phyloP scores from a whole-genome alignment of 2,113 vertebrate genomes.

The Mesoclemmys tuberculata region DNA sequence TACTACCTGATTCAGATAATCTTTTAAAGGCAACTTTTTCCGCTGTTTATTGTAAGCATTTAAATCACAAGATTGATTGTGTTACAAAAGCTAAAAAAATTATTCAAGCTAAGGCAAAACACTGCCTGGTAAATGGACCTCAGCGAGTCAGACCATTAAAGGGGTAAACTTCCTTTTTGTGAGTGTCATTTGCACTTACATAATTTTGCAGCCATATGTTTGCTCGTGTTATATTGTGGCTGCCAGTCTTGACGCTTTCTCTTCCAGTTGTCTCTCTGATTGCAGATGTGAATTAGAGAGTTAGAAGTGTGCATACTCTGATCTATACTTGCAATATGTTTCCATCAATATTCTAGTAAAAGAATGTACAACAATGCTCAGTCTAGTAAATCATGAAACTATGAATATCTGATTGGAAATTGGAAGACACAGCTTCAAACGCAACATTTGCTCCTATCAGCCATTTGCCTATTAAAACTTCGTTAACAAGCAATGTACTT shows the following conservation, averaged over 20 bases:
- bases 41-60: neutral
- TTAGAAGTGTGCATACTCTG: neutral
- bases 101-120: neutral
- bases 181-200: neutral
- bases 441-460: neutral
- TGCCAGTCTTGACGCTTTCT: neutral
- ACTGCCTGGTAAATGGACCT: neutral
- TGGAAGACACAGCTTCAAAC: neutral
- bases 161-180: neutral
- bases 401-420: neutral
- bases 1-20: neutral
- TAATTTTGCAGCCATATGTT: neutral
- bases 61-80: neutral
- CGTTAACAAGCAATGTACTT: neutral
- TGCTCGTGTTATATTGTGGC: neutral
- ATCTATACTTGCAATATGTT: neutral
- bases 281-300: neutral
- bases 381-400: neutral
- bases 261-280: neutral
- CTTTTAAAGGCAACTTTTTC: neutral
- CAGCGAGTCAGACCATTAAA: neutral
- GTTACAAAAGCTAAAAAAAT: accelerated
- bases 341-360: neutral
- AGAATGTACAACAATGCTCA: neutral
- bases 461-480: neutral